These are phyloP conservation scores for Rhea pennata DNA, from an alignment of 2,113 vertebrate species.

Conservation along the genomic window DNA sequence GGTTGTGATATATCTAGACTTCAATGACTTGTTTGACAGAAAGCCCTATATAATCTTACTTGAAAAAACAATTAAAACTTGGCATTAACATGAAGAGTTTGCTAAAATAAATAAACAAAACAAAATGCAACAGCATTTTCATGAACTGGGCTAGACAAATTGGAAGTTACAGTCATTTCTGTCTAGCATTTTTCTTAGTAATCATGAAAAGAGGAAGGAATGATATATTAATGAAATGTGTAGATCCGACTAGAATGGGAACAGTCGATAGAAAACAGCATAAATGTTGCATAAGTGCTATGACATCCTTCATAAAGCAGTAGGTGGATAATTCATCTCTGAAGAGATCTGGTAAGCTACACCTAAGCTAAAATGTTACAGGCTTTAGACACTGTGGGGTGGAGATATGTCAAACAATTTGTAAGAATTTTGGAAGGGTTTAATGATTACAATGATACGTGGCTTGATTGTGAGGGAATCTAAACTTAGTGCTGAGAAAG, in stretches of 20 bases:
- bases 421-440: slow-evolving; percentile 7
- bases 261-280: slow-evolving; percentile 48
- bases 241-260: slow-evolving; percentile 36
- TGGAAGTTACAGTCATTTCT: slow-evolving; percentile 39
- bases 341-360: slow-evolving; percentile 13
- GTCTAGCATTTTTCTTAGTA: neutral
- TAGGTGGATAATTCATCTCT: slow-evolving; percentile 47
- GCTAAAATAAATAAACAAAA: slow-evolving; percentile 24
- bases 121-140: slow-evolving; percentile 26
- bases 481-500: neutral
- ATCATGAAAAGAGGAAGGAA: slow-evolving; percentile 17
- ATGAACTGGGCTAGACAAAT: slow-evolving; percentile 17
- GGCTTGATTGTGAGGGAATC: neutral
- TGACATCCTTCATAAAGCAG: slow-evolving; percentile 40
- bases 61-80: slow-evolving; percentile 70
- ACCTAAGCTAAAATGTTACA: slow-evolving; percentile 19
- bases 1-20: slow-evolving; percentile 60
- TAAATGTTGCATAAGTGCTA: neutral
- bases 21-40: slow-evolving; percentile 50
- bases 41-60: slow-evolving; percentile 54
- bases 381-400: slow-evolving; percentile 1
- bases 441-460: neutral
- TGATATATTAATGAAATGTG: slow-evolving; percentile 41
- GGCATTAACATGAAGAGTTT: slow-evolving; percentile 19
- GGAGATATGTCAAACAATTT: slow-evolving; percentile 13